Base-by-base conservation (phyloP, 1,140 invertebrate genomes). In the Drosophila asahinai region DNA sequence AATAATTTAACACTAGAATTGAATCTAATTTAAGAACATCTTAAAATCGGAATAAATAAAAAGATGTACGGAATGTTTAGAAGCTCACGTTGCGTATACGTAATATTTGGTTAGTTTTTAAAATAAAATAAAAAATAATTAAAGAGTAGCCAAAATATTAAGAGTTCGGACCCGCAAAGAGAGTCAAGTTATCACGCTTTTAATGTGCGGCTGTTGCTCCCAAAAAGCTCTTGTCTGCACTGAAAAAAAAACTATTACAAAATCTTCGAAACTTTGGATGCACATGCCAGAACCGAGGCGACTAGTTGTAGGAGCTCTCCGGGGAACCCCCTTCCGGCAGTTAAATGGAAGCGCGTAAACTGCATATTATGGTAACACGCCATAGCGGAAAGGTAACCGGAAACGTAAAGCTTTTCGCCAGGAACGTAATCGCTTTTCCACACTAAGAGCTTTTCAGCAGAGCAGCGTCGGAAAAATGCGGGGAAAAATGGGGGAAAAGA, bases 401-500 rank as follows among this genome's bases (percentile, higher is more conserved):
- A 89, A 90, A 70, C 70, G 81, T 68, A 57, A 78, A 89, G 84
- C 84, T 89, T 89, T 89, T 55, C 43, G 72, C 72, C 83, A 77
- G 49, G 19, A 87, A 68, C 77, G 77, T 87, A 89, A 89, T 89
- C 78, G 81, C 65, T 90, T 89, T 90, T 63, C 73, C 70, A 79
- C 78, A 48, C 65, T 55, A 68, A 65, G 66, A 87, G 86, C 84
- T 89, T 89, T 89, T 74, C 66, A 78, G 78, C 63, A 40, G 36
- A 9, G 48, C 42, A 38, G 36, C 36, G 47, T n/a, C 65, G n/a
- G 65, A 42, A 25, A 51, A 61, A 63, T 33, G 40, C 9, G 33
- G 9, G 33, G 30, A 49, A 66, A 68, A 63, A 59, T 64, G 76
- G 64, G 49, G 71, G 65, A 77, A 67, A 77, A 48, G 40, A 87